Evolutionary conservation across 2,888 invertebrate species (phyloP).

Genomic region (Amphipyra tragopoginis): DNA sequence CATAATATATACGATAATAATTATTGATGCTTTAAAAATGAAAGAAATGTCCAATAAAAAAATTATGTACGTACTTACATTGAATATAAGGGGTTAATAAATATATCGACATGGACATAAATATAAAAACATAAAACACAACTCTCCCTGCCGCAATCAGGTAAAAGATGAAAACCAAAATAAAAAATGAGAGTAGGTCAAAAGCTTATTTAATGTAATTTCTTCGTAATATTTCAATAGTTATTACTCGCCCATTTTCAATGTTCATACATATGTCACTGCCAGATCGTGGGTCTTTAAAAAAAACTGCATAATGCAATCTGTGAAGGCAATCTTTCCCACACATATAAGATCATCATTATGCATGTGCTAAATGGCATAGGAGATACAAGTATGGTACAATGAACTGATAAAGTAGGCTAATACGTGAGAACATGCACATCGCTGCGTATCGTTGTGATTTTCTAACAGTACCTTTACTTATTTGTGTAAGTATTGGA

Average conservation of each 20-base stretch:
- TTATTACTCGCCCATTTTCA: slow-evolving; percentile 10
- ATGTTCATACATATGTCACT: slow-evolving; percentile 12
- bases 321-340: slow-evolving; percentile 26
- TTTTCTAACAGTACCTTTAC: slow-evolving; percentile 44
- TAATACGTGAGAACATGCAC: slow-evolving; percentile 60
- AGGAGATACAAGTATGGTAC: slow-evolving; percentile 48
- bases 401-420: slow-evolving; percentile 60
- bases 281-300: slow-evolving; percentile 16
- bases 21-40: no score
- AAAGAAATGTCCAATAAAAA: slow-evolving; percentile 28
- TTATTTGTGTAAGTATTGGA: slow-evolving; percentile 3
- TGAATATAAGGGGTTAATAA: neutral
- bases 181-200: slow-evolving; percentile 9
- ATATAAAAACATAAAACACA: slow-evolving; percentile 4
- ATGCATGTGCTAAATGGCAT: slow-evolving; percentile 41
- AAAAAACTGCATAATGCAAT: slow-evolving; percentile 6
- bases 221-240: neutral
- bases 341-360: slow-evolving; percentile 35
- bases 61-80: slow-evolving; percentile 5
- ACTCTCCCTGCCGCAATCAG: slow-evolving; percentile 1
- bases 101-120: neutral
- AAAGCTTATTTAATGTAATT: slow-evolving; percentile 13
- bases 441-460: slow-evolving; percentile 40
- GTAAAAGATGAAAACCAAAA: slow-evolving; percentile 8
- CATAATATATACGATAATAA: slow-evolving; percentile 12